Percentiles rank a stretch among this genome's conserved stretches.
These are phyloP conservation scores for Delichon dasypus DNA, from an alignment of 2,797 vertebrate genomes.

Conservation along the genomic window DNA sequence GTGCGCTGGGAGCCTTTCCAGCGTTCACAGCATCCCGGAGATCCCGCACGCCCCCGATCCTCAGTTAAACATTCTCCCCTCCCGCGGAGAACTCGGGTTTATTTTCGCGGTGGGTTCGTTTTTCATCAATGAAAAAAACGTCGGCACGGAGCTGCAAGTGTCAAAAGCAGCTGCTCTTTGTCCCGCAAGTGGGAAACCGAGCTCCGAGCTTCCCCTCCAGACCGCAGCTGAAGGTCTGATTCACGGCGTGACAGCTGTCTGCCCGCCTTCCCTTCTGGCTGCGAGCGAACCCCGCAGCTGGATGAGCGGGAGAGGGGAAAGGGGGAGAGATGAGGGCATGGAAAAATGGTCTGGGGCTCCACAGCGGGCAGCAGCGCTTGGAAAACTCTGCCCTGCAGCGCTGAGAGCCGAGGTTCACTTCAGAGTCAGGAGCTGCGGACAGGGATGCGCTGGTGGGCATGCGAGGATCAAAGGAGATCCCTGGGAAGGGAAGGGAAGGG, in stretches of 20 bases:
- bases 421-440: neutral
- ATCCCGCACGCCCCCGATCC: neutral
- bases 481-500: no score
- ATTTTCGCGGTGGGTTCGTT: neutral
- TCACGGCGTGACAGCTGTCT: slow-evolving; percentile 51
- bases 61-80: neutral
- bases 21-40: neutral
- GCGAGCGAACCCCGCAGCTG: neutral
- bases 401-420: neutral
- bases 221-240: neutral
- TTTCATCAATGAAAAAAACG: neutral
- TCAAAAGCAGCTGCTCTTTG: slow-evolving; percentile 25
- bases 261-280: slow-evolving; percentile 42
- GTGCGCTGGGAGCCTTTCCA: neutral
- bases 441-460: neutral
- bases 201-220: neutral
- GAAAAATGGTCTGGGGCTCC: slow-evolving; percentile 1
- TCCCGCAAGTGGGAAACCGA: neutral
- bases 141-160: neutral
- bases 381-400: neutral
- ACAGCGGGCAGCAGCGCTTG: neutral
- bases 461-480: neutral
- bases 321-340: neutral
- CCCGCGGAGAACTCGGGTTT: neutral
- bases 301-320: neutral